A percentile compares a stretch with the other conserved stretches of the same genome.
phyloP scores from a whole-genome alignment of 2,888 invertebrate genomes.

The Ptilodon capucinus region DNA sequence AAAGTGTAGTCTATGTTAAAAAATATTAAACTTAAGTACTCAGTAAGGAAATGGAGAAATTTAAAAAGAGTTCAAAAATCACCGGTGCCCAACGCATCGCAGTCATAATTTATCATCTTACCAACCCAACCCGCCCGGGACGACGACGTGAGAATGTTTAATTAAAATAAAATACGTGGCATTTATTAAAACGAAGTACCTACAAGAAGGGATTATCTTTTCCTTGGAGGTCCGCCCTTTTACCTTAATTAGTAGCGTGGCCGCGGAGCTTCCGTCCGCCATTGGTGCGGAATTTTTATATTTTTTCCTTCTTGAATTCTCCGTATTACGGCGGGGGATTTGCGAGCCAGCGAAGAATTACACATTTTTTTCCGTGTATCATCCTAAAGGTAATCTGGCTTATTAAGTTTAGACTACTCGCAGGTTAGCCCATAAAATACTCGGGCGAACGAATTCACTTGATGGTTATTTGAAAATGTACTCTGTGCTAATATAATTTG shows the following conservation, averaged over 20 bases:
- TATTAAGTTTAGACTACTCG: no score
- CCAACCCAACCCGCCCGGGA: slow-evolving; percentile 25
- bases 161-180: slow-evolving; percentile 59
- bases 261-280: slow-evolving; percentile 21
- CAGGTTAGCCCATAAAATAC: no score
- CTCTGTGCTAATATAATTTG: no score
- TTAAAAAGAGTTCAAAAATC: slow-evolving; percentile 21
- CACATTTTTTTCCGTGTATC: neutral
- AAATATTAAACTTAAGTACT: no score
- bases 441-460: no score
- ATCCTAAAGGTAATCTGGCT: neutral
- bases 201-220: slow-evolving; percentile 52
- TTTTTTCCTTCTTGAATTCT: slow-evolving; percentile 4
- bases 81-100: slow-evolving; percentile 11
- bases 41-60: no score
- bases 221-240: slow-evolving; percentile 45
- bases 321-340: neutral
- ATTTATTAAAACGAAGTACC: slow-evolving; percentile 57
- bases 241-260: slow-evolving; percentile 51
- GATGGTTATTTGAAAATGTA: no score
- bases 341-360: neutral
- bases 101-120: slow-evolving; percentile 30
- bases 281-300: slow-evolving; percentile 14
- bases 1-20: no score
- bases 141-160: slow-evolving; percentile 55